Base-by-base conservation (phyloP, 30 jellyfish, hydroid and myxozoan species). In the Aurelia aurita complex sp. Pacific region DNA sequence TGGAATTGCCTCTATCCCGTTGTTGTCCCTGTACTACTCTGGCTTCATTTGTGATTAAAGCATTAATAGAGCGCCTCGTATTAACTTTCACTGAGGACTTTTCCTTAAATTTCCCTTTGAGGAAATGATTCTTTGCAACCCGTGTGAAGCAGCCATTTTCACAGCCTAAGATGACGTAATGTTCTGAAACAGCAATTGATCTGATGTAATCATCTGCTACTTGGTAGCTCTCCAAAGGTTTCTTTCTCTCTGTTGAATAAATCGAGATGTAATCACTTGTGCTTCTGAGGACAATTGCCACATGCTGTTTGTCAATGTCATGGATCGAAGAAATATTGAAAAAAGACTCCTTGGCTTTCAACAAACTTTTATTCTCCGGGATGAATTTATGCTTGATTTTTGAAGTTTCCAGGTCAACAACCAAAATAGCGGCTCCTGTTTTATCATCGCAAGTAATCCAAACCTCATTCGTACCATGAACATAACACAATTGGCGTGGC, bases 381-480 rank as follows among this genome's bases (percentile, higher is more conserved):
- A 77, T 42, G 36, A 77, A 77, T 50, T 61, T 62, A 2, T 77
- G 54, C 69, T 85, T 75, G 62, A 80, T 59, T 6, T 54, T 55
- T 23, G 87, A 55, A 17, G 85, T 86, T 61, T 34, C 64, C 80
- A 87, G 62, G 69, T 86, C 89, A 70, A 92, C 57, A 52, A 92
- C 78, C 13, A 81, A 46, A 15, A 92, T 63, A 42, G 85, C 87
- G 3, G 96, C 89, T 7, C 98, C 98, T 16, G 85, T 36, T 23
- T 69, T 76, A 59, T 85, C 91, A 63, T 94, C 97, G 54, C 99
- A 94, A 29, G 89, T 51, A 6, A 86, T 46, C 99, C 99, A 94
- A 16, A 89, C 42, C 80, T 89, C 97, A 29, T 64, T 65, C 11
- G 71, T 36, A 33, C 32, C 55, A 10, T 23, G 76, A 38, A 94